Evolutionary conservation across 2,888 invertebrate species (phyloP), one percentile per base, ranked within the genome.

Genomic region (Itoplectis maculator): DNA sequence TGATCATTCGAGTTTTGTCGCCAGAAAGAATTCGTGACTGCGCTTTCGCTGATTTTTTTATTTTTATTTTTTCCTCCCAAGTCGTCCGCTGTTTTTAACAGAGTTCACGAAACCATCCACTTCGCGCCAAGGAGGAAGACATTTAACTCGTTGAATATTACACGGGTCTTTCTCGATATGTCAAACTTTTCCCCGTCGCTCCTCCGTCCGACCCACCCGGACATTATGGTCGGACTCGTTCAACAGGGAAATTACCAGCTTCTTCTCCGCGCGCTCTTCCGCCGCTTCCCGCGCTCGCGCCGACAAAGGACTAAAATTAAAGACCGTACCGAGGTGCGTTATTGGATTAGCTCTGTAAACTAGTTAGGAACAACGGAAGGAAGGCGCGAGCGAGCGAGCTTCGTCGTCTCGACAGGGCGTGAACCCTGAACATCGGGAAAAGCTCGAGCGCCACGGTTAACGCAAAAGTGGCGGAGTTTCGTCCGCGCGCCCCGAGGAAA

Each of bases 281-380:
- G 13, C 51, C 51, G 13, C 20, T 15, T 66, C 42, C 51, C 29
- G 51, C 42, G 29, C 42, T 54, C 40, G 37, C 40, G 37, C 74
- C 66, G 66, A 40, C 75, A 75, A 75, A 75, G 66, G 23, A 75
- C 54, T 56, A 37, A 75, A 75, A 75, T 75, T 75, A 66, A 75
- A 75, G 65, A 75, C 56, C 75, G 40, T 66, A 66, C 75, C 54
- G 56, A 75, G 54, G 66, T 75, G 37, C 75, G 75, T 75, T 75
- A 66, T 65, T 65, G 75, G 54, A 42, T 66, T 66, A 75, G 42
- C 66, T 75, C 56, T 54, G 42, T 42, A 75, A 75, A 75, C 65
- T 75, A 66, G 75, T 75, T 75, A 45, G 54, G 18, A 75, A 75
- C 75, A 75, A 75, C 75, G 45, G 42, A 20, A 23, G 29, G 18